A percentile compares a stretch with the other conserved stretches of the same genome.
Evolutionary conservation across 2,113 vertebrate genomes (phyloP).

Genomic region (Stegostoma tigrinum): DNA sequence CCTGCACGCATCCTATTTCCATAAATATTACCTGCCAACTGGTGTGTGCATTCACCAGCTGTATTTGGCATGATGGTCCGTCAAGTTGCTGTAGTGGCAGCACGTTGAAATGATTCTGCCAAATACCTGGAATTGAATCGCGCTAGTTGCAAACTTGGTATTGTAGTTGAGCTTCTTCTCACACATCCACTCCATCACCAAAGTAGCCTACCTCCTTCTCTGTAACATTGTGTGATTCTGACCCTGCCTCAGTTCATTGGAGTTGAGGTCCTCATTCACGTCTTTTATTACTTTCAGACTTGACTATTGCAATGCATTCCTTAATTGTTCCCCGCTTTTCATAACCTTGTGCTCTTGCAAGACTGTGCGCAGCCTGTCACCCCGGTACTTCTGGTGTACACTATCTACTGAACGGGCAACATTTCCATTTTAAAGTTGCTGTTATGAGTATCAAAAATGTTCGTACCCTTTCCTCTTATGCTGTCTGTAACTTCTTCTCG

Average conservation of each 20-base stretch:
- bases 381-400: not conserved
- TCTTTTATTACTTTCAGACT: not conserved
- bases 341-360: not conserved
- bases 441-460: not conserved
- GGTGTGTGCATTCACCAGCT: not conserved
- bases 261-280: not conserved
- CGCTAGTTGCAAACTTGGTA: not conserved
- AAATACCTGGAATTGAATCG: not conserved
- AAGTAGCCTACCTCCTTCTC: not conserved
- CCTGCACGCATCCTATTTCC: not conserved
- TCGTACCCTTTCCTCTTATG: not conserved
- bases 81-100: not conserved
- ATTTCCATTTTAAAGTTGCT: not conserved
- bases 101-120: not conserved
- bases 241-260: not conserved
- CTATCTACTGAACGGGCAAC: not conserved
- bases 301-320: not conserved
- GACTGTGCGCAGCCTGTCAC: too few relatives aligned
- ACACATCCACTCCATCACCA: not conserved
- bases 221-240: not conserved
- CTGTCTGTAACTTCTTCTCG: not conserved
- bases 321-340: not conserved
- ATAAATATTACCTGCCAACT: not conserved
- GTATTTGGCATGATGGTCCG: not conserved
- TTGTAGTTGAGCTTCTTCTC: not conserved